phyloP scores from a whole-genome alignment of 2,888 invertebrate genomes.

The Meandrusa payeni region DNA sequence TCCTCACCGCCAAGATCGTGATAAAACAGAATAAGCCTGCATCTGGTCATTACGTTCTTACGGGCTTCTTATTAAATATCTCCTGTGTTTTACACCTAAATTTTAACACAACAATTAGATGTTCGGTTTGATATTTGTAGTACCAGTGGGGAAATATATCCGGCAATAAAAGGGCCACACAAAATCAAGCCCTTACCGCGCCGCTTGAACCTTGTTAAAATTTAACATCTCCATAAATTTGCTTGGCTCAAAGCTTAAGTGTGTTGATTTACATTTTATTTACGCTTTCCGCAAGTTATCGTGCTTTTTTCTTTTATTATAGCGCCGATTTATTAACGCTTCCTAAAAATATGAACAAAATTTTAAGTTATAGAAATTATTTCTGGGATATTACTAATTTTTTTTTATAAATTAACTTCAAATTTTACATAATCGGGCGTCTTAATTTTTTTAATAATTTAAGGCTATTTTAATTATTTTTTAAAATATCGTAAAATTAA shows the following conservation, averaged over 20 bases:
- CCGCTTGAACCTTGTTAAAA: conserved; percentile 25
- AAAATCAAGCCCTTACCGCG: conserved; percentile 25
- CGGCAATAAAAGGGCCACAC: conserved; percentile 42
- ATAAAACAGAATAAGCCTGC: too few species aligned
- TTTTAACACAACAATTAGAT: conserved; percentile 22
- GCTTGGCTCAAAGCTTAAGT: conserved; percentile 20
- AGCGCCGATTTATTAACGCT: conserved; percentile 1
- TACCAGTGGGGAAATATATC: conserved; percentile 26
- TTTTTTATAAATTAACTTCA: too few species aligned
- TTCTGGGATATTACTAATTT: too few species aligned
- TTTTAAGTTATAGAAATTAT: too few species aligned
- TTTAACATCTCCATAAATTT: conserved; percentile 25
- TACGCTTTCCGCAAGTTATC: conserved; percentile 22
- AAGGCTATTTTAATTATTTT: too few species aligned
- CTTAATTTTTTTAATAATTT: too few species aligned
- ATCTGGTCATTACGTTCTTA: too few species aligned
- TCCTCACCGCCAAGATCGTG: too few species aligned
- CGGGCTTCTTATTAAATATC: too few species aligned
- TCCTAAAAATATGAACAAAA: conserved; percentile 2
- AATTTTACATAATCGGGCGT: too few species aligned
- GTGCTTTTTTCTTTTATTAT: conserved; percentile 14
- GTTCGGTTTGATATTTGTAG: conserved; percentile 9
- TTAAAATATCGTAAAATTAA: too few species aligned
- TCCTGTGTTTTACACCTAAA: too few species aligned
- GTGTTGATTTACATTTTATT: conserved; percentile 43